Evolutionary conservation across 2,888 invertebrate species (phyloP).

Genomic region (Sussaba pulchella): DNA sequence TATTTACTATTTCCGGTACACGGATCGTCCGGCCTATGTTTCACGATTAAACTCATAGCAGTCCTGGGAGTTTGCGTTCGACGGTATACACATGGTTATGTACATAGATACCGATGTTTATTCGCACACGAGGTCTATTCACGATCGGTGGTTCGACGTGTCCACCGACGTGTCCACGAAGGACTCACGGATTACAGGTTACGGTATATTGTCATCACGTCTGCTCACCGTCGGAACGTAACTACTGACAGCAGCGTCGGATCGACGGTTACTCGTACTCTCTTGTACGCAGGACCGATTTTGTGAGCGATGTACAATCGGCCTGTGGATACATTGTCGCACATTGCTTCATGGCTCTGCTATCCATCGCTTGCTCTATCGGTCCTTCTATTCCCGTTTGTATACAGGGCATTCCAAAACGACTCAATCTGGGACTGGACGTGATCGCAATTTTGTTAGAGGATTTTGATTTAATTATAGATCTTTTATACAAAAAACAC

Average conservation of each 20-base stretch:
- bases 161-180: slow-evolving; percentile 49
- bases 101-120: slow-evolving; percentile 5
- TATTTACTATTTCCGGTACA: slow-evolving; percentile 77
- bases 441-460: too few relatives aligned
- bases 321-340: slow-evolving; percentile 49
- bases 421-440: too few relatives aligned
- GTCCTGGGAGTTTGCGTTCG: slow-evolving; percentile 48
- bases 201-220: slow-evolving; percentile 60
- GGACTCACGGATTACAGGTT: slow-evolving; percentile 64
- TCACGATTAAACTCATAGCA: slow-evolving; percentile 51
- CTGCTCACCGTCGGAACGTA: slow-evolving; percentile 15
- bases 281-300: slow-evolving; percentile 43
- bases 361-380: not conserved
- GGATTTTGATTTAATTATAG: too few relatives aligned
- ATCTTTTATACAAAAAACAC: too few relatives aligned
- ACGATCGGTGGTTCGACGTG: slow-evolving; percentile 3
- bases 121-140: not conserved
- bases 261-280: slow-evolving; percentile 27
- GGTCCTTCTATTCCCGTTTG: slow-evolving; percentile 17
- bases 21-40: slow-evolving; percentile 66
- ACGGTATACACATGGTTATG: slow-evolving; percentile 12
- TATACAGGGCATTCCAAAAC: too few relatives aligned
- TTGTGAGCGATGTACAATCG: slow-evolving; percentile 37
- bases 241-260: not conserved
- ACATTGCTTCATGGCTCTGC: slow-evolving; percentile 8